Base-by-base conservation (phyloP, 2,888 invertebrate species). In the Branchellion lobata region DNA sequence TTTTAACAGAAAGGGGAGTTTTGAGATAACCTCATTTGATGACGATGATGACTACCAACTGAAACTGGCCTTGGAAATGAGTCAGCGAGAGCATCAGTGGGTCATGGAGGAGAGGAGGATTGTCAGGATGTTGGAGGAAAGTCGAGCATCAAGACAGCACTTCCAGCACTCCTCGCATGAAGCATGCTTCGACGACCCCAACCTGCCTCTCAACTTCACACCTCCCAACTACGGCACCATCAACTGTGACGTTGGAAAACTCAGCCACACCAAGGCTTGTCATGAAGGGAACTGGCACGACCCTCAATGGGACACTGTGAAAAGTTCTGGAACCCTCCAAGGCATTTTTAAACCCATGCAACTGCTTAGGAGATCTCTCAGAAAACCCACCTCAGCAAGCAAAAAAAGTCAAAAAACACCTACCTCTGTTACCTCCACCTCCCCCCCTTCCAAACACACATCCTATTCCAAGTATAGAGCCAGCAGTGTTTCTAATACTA, bases 81-180 rank as follows among this genome's bases (percentile, higher is more conserved):
- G 77, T 53, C 47, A n/a, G n/a, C 57, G 65, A 57, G 77, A 77
- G n/a, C 65, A 77, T n/a, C 21, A 31, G 36, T 31, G 29, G 33
- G 36, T 31, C 24, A 1, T 29, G 65, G 77, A 77, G n/a, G 77
- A 77, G 27, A 8, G 8, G 11, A 2, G 40, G 0, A 24, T 77
- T 14, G 33, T 2, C 5, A 29, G n/a, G 5, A 40, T 36, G 1
- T 53, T 77, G 27, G n/a, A 77, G 24, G 77, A 77, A 65, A 77
- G 77, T 53, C 47, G 65, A 8, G 40, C 40, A 8, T 40, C 14
- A 5, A 8, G 40, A 40, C 5, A 40, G 40, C 14, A 40, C 40
- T 8, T 40, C 40, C 40, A 5, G n/a, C 29, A 3, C 5, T 65
- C 65, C 21, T 65, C 34, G 21, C 1, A 36, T 24, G 1, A 21